Percentiles rank a stretch among this genome's conserved stretches.
Evolutionary conservation across 2,113 vertebrate species (phyloP).

Genomic region (Nesospiza acunhae): DNA sequence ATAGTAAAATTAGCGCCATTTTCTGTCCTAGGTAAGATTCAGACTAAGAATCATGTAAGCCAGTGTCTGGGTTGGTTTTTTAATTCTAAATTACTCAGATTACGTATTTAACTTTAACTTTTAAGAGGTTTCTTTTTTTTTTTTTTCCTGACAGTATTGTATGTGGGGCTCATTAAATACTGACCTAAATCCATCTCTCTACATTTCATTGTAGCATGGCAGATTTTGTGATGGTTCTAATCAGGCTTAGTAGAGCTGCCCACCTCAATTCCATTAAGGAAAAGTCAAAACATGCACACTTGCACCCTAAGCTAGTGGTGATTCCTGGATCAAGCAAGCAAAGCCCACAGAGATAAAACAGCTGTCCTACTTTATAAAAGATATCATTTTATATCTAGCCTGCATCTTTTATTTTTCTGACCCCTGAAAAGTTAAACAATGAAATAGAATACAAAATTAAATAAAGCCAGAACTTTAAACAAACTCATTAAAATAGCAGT

Average conservation of each 20-base stretch:
- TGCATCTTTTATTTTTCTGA: neutral
- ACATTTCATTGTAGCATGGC: neutral
- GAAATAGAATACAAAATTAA: neutral
- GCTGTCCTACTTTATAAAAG: neutral
- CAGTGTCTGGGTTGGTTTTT: rapidly evolving
- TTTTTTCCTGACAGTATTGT: neutral
- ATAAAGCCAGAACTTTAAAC: neutral
- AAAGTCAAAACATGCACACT: neutral
- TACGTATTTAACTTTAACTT: neutral
- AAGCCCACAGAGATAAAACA: neutral
- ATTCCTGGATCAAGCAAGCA: neutral
- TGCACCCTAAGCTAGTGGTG: neutral
- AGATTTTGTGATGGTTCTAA: constrained; percentile 37
- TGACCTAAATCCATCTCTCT: constrained; percentile 52
- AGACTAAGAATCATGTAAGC: neutral
- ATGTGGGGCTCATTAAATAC: neutral
- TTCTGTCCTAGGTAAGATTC: neutral
- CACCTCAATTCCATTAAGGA: neutral
- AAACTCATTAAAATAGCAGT: neutral
- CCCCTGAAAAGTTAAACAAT: neutral
- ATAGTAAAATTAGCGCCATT: neutral
- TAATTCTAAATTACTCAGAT: neutral
- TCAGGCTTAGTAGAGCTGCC: constrained; percentile 27
- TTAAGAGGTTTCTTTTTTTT: neutral
- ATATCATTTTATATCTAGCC: neutral